Percentiles rank a stretch among this genome's conserved stretches.
These are phyloP conservation scores for Drosophila subsilvestris DNA, from an alignment of 2,888 invertebrate genomes.

Conservation along the genomic window DNA sequence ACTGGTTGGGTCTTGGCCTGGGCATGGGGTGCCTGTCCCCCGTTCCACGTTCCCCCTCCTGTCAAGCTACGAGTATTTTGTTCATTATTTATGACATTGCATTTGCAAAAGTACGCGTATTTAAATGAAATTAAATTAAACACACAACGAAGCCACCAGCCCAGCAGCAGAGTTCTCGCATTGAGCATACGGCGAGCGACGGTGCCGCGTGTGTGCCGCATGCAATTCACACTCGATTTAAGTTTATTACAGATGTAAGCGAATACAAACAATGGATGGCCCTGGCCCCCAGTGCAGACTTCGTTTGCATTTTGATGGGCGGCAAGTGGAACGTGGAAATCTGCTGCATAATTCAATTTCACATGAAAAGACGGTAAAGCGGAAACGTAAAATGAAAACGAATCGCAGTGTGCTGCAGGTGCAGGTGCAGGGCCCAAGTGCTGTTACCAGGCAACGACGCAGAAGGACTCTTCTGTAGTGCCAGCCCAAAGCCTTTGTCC, in stretches of 20 bases:
- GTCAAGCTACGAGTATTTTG: constrained; percentile 55
- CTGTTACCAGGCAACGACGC: neutral
- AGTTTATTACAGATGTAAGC: constrained; percentile 59
- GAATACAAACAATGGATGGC: constrained; percentile 35
- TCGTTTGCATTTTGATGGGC: constrained; percentile 43
- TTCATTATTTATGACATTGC: constrained; percentile 69
- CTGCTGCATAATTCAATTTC: constrained; percentile 41
- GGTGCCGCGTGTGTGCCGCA: constrained; percentile 39
- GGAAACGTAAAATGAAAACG: constrained; percentile 9
- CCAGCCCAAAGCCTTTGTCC: neutral
- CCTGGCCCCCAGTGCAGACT: constrained; percentile 26
- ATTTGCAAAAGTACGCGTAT: constrained; percentile 38
- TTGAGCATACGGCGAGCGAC: constrained; percentile 53
- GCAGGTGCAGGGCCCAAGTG: neutral
- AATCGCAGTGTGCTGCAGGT: neutral
- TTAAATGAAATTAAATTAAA: constrained; percentile 54
- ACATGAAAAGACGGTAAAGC: constrained; percentile 15
- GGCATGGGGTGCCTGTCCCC: constrained; percentile 1
- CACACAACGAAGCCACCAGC: constrained; percentile 21
- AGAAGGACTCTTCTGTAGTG: neutral
- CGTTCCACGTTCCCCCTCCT: constrained; percentile 8
- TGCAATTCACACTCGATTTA: constrained; percentile 78
- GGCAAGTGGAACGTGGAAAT: constrained; percentile 35
- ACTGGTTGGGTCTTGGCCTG: neutral
- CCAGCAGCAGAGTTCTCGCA: constrained; percentile 18